Conservation (phyloP, 2,888 invertebrate genomes). For the Drosophila acutilabella region DNA sequence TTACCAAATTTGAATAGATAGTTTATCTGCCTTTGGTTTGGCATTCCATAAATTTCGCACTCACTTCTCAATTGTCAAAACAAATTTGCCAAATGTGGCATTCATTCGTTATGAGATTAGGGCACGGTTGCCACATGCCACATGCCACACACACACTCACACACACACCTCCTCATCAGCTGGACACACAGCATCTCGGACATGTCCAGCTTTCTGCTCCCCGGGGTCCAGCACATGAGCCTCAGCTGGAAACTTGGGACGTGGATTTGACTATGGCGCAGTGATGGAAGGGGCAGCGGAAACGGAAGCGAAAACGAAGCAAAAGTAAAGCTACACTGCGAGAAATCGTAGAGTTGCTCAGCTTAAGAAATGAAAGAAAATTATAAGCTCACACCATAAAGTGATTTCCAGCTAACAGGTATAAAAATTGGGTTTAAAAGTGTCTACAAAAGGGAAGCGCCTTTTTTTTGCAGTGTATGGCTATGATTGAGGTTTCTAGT, state of each 20-base stretch:
- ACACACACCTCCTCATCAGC: slow-evolving; percentile 6
- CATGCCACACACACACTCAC: slow-evolving; percentile 20
- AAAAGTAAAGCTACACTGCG: background rate
- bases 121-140: slow-evolving; percentile 33
- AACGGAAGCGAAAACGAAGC: background rate
- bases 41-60: slow-evolving; percentile 67
- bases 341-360: no score
- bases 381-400: no score
- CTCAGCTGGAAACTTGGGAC: slow-evolving; percentile 40
- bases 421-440: no score
- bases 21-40: slow-evolving; percentile 57
- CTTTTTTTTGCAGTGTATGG: background rate
- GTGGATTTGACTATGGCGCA: slow-evolving; percentile 22
- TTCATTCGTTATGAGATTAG: slow-evolving; percentile 82
- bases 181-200: slow-evolving; percentile 5
- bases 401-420: no score
- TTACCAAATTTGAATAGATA: slow-evolving; percentile 55
- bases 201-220: slow-evolving; percentile 36
- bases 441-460: no score
- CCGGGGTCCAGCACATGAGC: slow-evolving; percentile 42
- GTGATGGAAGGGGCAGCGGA: background rate
- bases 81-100: slow-evolving; percentile 79
- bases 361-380: no score
- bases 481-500: slow-evolving; percentile 7
- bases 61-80: slow-evolving; percentile 77